Percentiles rank a stretch among this genome's conserved stretches.
These are phyloP conservation scores for Trinorchestia longiramus DNA, from an alignment of 1,140 invertebrate genomes.

Conservation along the genomic window DNA sequence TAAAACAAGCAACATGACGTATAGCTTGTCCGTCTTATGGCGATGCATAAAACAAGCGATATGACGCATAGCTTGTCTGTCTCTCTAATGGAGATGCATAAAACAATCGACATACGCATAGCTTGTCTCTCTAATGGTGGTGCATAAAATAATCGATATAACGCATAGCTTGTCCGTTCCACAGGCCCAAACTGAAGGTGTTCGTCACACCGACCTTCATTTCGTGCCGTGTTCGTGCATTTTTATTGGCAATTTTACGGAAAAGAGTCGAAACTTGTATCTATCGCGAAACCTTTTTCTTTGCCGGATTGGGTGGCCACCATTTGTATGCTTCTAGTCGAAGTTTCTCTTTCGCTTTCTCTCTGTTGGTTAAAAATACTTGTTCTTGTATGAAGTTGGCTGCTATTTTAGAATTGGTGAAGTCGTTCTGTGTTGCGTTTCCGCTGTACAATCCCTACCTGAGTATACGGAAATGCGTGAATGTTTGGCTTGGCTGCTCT, in stretches of 20 bases:
- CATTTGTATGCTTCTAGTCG: not conserved
- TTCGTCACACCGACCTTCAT: not conserved
- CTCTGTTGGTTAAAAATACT: not conserved
- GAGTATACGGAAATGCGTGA: not conserved
- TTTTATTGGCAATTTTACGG: not conserved
- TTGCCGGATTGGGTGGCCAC: not conserved
- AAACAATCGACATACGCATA: too few relatives aligned
- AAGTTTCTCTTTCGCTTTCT: not conserved
- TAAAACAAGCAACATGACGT: too few relatives aligned
- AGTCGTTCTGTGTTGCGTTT: not conserved
- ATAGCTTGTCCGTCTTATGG: too few relatives aligned
- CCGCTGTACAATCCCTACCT: not conserved
- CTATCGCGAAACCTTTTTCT: not conserved
- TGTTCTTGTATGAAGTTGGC: not conserved
- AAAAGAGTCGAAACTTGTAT: not conserved
- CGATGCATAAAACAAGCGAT: too few relatives aligned
- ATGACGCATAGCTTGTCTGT: too few relatives aligned
- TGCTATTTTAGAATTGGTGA: not conserved
- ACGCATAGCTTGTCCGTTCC: too few relatives aligned
- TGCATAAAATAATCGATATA: too few relatives aligned
- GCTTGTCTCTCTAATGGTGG: too few relatives aligned
- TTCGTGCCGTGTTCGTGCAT: not conserved
- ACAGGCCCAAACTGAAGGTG: not conserved
- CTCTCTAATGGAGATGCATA: too few relatives aligned
- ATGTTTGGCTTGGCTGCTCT: not conserved